Evolutionary conservation across 2,888 invertebrate genomes (phyloP).

Genomic region (Theodoxus fluviatilis): DNA sequence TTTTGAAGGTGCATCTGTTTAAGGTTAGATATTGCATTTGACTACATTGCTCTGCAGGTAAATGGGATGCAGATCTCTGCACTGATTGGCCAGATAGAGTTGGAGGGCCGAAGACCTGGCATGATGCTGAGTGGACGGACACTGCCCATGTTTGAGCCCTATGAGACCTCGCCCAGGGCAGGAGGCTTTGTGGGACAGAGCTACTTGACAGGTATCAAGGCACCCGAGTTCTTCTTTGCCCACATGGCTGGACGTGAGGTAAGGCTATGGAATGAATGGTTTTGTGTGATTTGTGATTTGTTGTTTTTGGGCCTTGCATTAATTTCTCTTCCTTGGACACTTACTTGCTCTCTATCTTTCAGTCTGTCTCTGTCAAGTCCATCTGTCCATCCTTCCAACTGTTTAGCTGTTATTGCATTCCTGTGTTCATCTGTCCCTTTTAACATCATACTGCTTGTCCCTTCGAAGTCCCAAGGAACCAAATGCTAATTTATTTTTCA

Average conservation of each 20-base stretch:
- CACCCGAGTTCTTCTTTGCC: constrained; percentile 98
- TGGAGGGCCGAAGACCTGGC: constrained; percentile 96
- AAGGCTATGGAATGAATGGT: too few species aligned
- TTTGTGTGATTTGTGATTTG: too few species aligned
- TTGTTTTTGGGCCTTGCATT: too few species aligned
- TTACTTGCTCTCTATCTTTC: neutral
- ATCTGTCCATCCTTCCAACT: neutral
- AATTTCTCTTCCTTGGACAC: too few species aligned
- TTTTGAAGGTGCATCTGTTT: neutral
- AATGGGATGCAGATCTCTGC: constrained; percentile 99
- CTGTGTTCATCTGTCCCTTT: neutral
- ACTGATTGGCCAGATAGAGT: constrained; percentile 94
- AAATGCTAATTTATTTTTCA: too few species aligned
- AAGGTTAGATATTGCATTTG: neutral
- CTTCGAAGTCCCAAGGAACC: too few species aligned
- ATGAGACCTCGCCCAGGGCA: constrained; percentile 86
- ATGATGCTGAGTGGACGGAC: constrained; percentile 89
- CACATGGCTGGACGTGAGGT: constrained; percentile 99
- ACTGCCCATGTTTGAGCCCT: constrained; percentile 88
- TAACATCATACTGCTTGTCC: too few species aligned
- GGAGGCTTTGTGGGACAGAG: constrained; percentile 96
- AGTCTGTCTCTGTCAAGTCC: neutral
- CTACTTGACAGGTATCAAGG: constrained; percentile 97
- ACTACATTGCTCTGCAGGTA: constrained; percentile 65
- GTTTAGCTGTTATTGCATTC: neutral